Evolutionary conservation across 53 echinoderm and acorn worm genomes (phyloP).

Genomic region (Hippasteria phrygiana): DNA sequence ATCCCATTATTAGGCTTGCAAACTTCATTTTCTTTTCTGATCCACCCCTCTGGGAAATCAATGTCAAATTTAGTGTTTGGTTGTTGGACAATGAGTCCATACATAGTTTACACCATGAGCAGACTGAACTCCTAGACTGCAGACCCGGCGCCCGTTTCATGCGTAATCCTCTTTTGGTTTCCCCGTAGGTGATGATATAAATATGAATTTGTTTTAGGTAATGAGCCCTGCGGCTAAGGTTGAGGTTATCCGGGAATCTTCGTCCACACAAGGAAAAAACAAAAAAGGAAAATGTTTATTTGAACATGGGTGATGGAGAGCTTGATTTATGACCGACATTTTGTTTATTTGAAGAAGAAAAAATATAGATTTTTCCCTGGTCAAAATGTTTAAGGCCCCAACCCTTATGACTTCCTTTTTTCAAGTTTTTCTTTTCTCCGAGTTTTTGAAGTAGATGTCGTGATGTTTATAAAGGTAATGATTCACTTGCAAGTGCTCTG

Average conservation of each 20-base stretch:
- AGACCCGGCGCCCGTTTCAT: slow-evolving; percentile 59
- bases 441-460: background rate
- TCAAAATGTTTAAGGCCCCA: slow-evolving; percentile 6
- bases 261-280: background rate
- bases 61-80: slow-evolving; percentile 14
- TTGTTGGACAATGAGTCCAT: background rate
- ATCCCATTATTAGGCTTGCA: background rate
- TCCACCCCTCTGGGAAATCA: slow-evolving; percentile 45
- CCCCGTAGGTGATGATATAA: slow-evolving; percentile 45
- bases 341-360: slow-evolving; percentile 52
- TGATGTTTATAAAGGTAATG: slow-evolving; percentile 1
- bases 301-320: background rate
- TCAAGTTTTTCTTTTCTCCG: background rate
- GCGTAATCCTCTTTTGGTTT: background rate
- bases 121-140: slow-evolving; percentile 38
- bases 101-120: background rate
- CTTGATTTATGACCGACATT: background rate
- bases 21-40: background rate
- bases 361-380: slow-evolving; percentile 48
- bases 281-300: slow-evolving; percentile 21
- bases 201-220: slow-evolving; percentile 63
- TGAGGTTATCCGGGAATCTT: background rate
- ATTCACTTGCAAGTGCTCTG: background rate
- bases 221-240: slow-evolving; percentile 30
- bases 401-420: background rate